phyloP scores from a whole-genome alignment of 2,888 invertebrate genomes.

The Euplagia quadripunctaria region DNA sequence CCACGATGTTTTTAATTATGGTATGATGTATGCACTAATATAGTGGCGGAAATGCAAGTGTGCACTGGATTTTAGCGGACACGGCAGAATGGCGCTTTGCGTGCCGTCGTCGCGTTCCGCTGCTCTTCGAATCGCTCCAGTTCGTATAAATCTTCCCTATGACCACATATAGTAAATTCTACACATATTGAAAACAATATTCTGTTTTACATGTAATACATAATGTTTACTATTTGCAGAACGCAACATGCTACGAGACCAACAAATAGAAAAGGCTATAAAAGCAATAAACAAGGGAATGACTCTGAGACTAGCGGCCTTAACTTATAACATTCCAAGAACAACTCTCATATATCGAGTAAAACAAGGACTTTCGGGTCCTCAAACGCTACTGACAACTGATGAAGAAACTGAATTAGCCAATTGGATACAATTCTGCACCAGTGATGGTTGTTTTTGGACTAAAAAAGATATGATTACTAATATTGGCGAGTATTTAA shows the following conservation, averaged over 20 bases:
- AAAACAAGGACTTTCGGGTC: constrained; percentile 9
- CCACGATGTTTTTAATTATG: no score
- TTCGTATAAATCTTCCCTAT: not conserved
- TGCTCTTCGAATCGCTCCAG: no score
- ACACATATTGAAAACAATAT: not conserved
- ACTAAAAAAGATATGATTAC: constrained; percentile 12
- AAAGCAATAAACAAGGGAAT: constrained; percentile 8
- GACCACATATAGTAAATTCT: no score
- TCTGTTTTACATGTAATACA: not conserved
- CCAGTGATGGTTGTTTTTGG: not conserved
- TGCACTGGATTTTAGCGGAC: no score
- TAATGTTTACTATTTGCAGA: not conserved
- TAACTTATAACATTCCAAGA: constrained; percentile 3
- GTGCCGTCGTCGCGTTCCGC: no score
- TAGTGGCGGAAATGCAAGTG: no score
- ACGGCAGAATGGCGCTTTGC: no score
- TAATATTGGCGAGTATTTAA: constrained; percentile 12
- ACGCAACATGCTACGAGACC: constrained; percentile 1
- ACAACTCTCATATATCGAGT: constrained; percentile 8
- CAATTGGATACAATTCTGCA: constrained; percentile 8
- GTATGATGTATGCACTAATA: no score
- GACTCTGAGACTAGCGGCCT: constrained; percentile 2
- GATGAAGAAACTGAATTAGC: constrained; percentile 14
- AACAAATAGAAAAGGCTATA: constrained; percentile 5
- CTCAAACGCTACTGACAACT: not conserved